phyloP scores from a whole-genome alignment of 2,888 invertebrate genomes.

The Lomographa bimaculata region DNA sequence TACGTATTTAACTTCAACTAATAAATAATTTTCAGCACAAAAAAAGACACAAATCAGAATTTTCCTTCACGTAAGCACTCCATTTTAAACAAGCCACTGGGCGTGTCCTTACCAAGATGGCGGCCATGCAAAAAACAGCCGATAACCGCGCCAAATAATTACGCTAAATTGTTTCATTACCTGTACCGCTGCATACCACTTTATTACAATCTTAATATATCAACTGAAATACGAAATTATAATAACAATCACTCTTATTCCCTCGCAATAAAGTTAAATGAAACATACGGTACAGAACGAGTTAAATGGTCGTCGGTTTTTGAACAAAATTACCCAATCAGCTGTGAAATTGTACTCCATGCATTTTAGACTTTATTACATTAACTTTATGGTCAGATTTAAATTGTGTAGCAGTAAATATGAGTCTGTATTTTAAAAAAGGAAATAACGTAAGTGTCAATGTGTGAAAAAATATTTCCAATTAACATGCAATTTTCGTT shows the following conservation, averaged over 20 bases:
- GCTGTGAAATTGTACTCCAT: slow-evolving; percentile 17
- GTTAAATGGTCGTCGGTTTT: slow-evolving; percentile 13
- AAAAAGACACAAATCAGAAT: no score
- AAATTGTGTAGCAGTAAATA: not conserved
- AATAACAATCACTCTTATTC: slow-evolving; percentile 4
- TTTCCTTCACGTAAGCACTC: no score
- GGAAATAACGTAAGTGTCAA: slow-evolving; percentile 27
- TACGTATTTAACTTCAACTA: no score
- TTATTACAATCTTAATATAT: slow-evolving; percentile 24
- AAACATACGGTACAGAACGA: no score
- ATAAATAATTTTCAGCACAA: no score
- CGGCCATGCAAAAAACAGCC: slow-evolving; percentile 54
- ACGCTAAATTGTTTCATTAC: slow-evolving; percentile 68
- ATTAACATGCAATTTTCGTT: slow-evolving; percentile 24
- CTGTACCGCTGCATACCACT: slow-evolving; percentile 39
- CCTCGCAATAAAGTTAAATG: slow-evolving; percentile 4
- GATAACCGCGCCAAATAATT: slow-evolving; percentile 52
- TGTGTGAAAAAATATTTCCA: slow-evolving; percentile 21
- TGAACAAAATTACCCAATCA: slow-evolving; percentile 23
- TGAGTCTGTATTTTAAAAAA: slow-evolving; percentile 9
- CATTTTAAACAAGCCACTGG: slow-evolving; percentile 22
- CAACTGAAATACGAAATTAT: not conserved
- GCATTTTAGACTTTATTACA: slow-evolving; percentile 2
- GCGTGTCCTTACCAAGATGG: slow-evolving; percentile 54
- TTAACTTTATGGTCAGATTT: not conserved